Conservation (phyloP, 2,888 invertebrate genomes). For the Epistrophe eligans region DNA sequence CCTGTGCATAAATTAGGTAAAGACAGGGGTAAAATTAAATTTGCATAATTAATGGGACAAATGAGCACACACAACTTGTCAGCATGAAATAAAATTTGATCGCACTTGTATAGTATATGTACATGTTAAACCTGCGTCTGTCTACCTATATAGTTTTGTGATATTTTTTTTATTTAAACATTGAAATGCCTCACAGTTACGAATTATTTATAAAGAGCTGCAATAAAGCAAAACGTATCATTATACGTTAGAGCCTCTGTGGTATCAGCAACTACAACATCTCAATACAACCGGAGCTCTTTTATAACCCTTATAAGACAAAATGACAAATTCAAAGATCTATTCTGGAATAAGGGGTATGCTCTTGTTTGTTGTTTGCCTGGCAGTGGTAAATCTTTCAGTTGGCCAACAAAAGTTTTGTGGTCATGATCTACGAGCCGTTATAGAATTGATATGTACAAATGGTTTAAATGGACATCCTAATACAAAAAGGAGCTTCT, state of each 20-base stretch:
- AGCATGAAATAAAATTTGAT: conserved; percentile 52
- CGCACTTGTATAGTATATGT: background rate
- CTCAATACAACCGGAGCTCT: background rate
- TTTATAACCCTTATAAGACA: background rate
- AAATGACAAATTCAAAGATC: conserved; percentile 28
- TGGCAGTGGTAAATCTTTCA: conserved; percentile 20
- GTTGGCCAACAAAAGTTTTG: conserved; percentile 35
- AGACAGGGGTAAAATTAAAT: conserved; percentile 56
- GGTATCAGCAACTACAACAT: background rate
- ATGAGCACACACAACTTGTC: conserved; percentile 64
- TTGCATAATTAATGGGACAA: conserved; percentile 73
- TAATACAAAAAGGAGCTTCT: conserved; percentile 31
- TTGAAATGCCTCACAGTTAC: too few relatives aligned
- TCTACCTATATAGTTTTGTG: conserved; percentile 6
- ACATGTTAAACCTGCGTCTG: conserved; percentile 3
- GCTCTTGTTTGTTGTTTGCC: background rate
- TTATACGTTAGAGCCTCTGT: background rate
- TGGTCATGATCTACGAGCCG: conserved; percentile 8
- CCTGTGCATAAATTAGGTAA: conserved; percentile 59
- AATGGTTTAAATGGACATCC: conserved; percentile 27
- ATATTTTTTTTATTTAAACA: too few relatives aligned
- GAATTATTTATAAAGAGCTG: conserved; percentile 11
- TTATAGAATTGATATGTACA: conserved; percentile 47
- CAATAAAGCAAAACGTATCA: background rate
- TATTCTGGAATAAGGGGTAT: conserved; percentile 2